phyloP scores from a whole-genome alignment of 2,888 invertebrate genomes.

The Drosophila subsilvestris region DNA sequence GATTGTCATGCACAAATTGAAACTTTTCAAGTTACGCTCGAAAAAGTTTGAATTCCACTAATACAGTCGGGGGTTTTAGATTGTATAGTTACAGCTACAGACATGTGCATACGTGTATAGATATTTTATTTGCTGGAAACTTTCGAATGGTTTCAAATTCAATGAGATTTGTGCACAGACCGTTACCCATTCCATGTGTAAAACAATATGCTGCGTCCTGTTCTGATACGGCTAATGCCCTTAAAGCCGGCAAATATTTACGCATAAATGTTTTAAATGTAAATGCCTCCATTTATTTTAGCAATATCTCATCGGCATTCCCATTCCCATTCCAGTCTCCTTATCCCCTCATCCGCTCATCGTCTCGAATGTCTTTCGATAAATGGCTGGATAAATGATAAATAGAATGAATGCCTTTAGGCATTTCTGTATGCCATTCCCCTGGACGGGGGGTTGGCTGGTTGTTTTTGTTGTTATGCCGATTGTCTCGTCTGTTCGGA shows the following conservation, averaged over 20 bases:
- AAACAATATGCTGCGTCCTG: conserved; percentile 19
- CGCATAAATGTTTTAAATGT: conserved; percentile 66
- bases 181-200: conserved; percentile 21
- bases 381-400: conserved; percentile 79
- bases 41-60: conserved; percentile 67
- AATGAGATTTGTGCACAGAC: conserved; percentile 31
- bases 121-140: conserved; percentile 55
- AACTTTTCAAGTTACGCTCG: conserved; percentile 67
- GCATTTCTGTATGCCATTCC: conserved; percentile 63
- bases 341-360: conserved; percentile 9
- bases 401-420: conserved; percentile 74
- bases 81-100: conserved; percentile 39
- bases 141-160: conserved; percentile 45
- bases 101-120: conserved; percentile 30
- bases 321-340: neutral
- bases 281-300: conserved; percentile 69
- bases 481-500: conserved; percentile 62
- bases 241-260: conserved; percentile 61
- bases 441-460: conserved; percentile 24
- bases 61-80: conserved; percentile 44
- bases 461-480: conserved; percentile 35
- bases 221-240: conserved; percentile 38
- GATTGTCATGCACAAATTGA: conserved; percentile 63
- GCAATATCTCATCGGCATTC: conserved; percentile 53
- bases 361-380: conserved; percentile 70